Evolutionary conservation across 2,113 vertebrate species (phyloP), one percentile per base, ranked within the genome.

Genomic region (Neogobius melanostomus): DNA sequence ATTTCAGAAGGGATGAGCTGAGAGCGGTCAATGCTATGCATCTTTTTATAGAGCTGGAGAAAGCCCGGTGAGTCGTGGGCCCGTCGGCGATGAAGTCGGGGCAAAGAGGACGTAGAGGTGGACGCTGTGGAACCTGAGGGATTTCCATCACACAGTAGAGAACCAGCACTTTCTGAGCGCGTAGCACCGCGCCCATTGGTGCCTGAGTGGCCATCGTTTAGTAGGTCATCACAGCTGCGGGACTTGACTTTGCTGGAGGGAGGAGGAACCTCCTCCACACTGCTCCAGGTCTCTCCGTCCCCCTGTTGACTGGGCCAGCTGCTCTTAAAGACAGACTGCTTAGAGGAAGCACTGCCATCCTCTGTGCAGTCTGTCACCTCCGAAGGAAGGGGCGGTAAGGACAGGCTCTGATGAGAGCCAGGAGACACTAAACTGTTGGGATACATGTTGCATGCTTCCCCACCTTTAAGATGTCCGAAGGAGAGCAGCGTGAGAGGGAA

Each of bases 1-100:
- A 97, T 93, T 59, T 98, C 96, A 0, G 96, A 95, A 0, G 87
- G 95, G 88, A 98, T 91, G 82, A 98, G 86, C 21, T 97, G 96
- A 65, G 95, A 92, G 50, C 96, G 93, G 82, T 98, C 95, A 15
- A 98, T 98, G 71, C 94, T 95, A 63, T 98, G 96, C 96, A 98
- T 98, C 70, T 96, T 97, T 66, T 94, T 96, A 86, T 98, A 98
- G 77, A 98, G 91, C 86, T 97, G 95, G 1, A 98, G 91, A 87
- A 98, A 98, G 4, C 95, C 96, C 0, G 96, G 96, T 3, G 94
- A 91, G 11, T 95, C 91, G 0, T 96, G 96, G 0, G 95, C 95
- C 0, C 93, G 87, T 69, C 95, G 91, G 63, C 95, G 94, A 63
- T 94, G 94, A 57, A 91, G 82, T 47, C 93, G 91, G 0, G 95